Evolutionary conservation across 2,888 invertebrate genomes (phyloP), one percentile per base, ranked within the genome.

Genomic region (Drosophila borborema): DNA sequence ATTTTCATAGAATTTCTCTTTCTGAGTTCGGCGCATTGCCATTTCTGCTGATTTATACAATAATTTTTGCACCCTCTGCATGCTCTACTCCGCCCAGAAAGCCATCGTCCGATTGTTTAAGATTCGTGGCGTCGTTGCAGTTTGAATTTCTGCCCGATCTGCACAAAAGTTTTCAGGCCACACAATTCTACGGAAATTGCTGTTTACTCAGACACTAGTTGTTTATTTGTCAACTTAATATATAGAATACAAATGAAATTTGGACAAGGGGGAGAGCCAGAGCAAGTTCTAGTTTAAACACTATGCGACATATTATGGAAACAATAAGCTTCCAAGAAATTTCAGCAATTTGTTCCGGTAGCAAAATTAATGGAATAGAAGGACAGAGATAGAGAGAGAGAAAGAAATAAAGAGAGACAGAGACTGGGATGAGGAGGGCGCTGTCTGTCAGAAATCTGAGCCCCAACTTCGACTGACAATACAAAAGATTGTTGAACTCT

Each of bases 41-140:
- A 75, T 81, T 85, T 85, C 74, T 82, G 85, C 86, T 85, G 86
- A 85, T 80, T 86, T 85, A 74, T 86, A 84, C 84, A 85, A 82
- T 84, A 86, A 76, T 72, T 82, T 78, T 54, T 73, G 68, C 70
- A 64, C 63, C 64, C 48, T 23, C 48, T 56, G 16, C 34, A 36
- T 43, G 40, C 49, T n/a, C 10, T 12, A 55, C 55, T n/a, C 41
- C 46, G 48, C 40, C 41, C 38, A n/a, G 34, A 51, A 70, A 74
- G 54, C 51, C 56, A 66, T 62, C 69, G 60, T 59, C 66, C 74
- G 70, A 84, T 83, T 85, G 82, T 85, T 84, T 84, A 86, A 86
- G 86, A 85, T 86, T 85, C 73, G 74, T 77, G 85, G 86, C 85
- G 86, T 75, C 82, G 82, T 38, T 85, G 84, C 85, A 85, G 82